Evolutionary conservation across 2,888 invertebrate genomes (phyloP), one percentile per base, ranked within the genome.

Genomic region (Amblyjoppa fuscipennis): DNA sequence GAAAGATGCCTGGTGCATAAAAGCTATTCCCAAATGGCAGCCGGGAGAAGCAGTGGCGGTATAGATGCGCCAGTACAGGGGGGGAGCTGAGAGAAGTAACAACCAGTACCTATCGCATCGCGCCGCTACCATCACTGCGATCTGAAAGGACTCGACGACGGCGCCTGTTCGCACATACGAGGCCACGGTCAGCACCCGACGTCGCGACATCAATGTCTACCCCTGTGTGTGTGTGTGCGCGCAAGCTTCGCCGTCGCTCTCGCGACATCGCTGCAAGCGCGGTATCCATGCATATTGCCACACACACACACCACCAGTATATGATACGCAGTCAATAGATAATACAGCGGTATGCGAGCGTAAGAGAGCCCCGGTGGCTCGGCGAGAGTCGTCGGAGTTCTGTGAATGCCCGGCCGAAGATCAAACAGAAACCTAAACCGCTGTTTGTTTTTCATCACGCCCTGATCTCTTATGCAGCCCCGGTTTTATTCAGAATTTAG

Each of bases 371-470:
- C 20, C 69, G 83, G 59, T 53, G 59, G 75, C 45, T 41, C 51
- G 76, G 49, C 51, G 64, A 56, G 83, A 92, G 91, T 91, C 90
- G 91, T 91, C 91, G 91, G 90, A 93, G 91, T 92, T 91, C 91
- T 91, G 91, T 93, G 93, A 94, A 93, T 94, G 92, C 91, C 88
- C 91, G 90, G 90, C 82, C 94, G 92, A 93, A 94, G 94, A 94
- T 94, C 94, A 94, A 94, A 94, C 94, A 93, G 94, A 94, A 94
- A 94, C 91, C 93, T 93, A 93, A 94, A 93, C 93, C 92, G 91
- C 91, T 94, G 94, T 94, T 94, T 94, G 94, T 94, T 94, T 94
- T 94, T 94, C 94, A 94, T 94, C 94, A 94, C 93, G 92, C 90
- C 93, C 93, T 93, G 93, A 93, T 94, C 93, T 93, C 92, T 92